Conservation (phyloP, 2,888 invertebrate species). For the Dendrolimus houi region DNA sequence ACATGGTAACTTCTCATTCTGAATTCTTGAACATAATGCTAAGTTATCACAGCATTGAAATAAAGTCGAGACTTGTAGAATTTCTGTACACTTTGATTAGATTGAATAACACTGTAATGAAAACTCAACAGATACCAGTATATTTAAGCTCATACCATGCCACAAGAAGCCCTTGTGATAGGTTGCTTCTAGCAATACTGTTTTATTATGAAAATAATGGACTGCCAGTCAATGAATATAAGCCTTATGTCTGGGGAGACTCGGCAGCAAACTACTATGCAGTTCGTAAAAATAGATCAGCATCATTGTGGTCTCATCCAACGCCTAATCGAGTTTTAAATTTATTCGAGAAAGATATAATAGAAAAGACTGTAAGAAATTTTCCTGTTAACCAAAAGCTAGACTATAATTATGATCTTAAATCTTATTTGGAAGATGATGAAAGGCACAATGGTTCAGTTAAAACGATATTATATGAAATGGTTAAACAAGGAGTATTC, state of each 20-base stretch:
- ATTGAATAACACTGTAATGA: slow-evolving; percentile 80
- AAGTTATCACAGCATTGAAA: slow-evolving; percentile 55
- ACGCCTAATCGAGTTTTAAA: slow-evolving; percentile 84
- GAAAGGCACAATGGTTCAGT: slow-evolving; percentile 15
- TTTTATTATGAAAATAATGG: slow-evolving; percentile 82
- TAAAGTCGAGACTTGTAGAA: slow-evolving; percentile 79
- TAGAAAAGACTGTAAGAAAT: slow-evolving; percentile 80
- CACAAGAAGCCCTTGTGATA: slow-evolving; percentile 81
- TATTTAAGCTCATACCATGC: slow-evolving; percentile 88
- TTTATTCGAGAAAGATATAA: slow-evolving; percentile 79
- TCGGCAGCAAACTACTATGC: slow-evolving; percentile 87
- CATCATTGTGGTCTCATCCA: slow-evolving; percentile 82
- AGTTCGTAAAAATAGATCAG: slow-evolving; percentile 70
- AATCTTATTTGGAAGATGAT: slow-evolving; percentile 22
- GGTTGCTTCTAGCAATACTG: slow-evolving; percentile 80
- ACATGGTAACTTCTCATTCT: slow-evolving; percentile 86
- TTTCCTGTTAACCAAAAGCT: slow-evolving; percentile 81
- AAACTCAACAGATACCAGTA: slow-evolving; percentile 82
- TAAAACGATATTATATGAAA: slow-evolving; percentile 25
- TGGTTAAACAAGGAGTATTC: slow-evolving; percentile 29
- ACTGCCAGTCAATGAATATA: slow-evolving; percentile 79
- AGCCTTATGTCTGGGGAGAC: slow-evolving; percentile 90
- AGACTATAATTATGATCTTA: slow-evolving; percentile 56
- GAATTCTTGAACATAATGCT: slow-evolving; percentile 84
- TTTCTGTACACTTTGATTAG: slow-evolving; percentile 79